Evolutionary conservation across 2,797 vertebrate species (phyloP).

Genomic region (Trichosurus vulpecula): DNA sequence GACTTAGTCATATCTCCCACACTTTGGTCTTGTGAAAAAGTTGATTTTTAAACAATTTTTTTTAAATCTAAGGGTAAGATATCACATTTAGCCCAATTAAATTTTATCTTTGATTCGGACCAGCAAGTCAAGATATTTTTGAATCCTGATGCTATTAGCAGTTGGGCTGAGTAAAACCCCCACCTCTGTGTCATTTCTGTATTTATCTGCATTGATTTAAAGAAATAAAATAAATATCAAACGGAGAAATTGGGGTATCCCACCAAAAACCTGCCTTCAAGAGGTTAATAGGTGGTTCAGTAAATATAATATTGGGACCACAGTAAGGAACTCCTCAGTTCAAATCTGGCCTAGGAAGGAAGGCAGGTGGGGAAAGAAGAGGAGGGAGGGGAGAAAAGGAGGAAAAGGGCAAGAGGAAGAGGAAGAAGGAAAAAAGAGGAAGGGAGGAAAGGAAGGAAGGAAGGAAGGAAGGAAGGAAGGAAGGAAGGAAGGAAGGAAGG

Average conservation of each 20-base stretch:
- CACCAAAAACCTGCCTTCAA: not conserved
- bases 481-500: rapidly evolving
- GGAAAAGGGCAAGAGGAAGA: not conserved
- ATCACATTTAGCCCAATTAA: not conserved
- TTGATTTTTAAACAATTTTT: not conserved
- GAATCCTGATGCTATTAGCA: not conserved
- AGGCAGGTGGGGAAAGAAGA: not conserved
- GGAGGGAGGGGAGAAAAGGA: not conserved
- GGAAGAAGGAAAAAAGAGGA: not conserved
- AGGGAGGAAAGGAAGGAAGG: rapidly evolving
- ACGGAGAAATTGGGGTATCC: not conserved
- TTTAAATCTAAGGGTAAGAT: not conserved
- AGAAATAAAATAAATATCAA: not conserved
- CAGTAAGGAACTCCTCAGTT: not conserved
- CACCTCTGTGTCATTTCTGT: not conserved
- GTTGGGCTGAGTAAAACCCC: not conserved
- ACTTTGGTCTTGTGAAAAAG: not conserved
- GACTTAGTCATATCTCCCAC: not conserved
- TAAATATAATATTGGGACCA: not conserved
- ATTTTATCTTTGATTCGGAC: not conserved
- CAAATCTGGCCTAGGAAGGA: not conserved
- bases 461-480: too few species aligned
- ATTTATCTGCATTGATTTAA: not conserved
- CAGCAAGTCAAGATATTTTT: not conserved
- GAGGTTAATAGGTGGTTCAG: not conserved